Base-by-base conservation (phyloP, 2,888 invertebrate genomes). In the Augochlorella aurata region DNA sequence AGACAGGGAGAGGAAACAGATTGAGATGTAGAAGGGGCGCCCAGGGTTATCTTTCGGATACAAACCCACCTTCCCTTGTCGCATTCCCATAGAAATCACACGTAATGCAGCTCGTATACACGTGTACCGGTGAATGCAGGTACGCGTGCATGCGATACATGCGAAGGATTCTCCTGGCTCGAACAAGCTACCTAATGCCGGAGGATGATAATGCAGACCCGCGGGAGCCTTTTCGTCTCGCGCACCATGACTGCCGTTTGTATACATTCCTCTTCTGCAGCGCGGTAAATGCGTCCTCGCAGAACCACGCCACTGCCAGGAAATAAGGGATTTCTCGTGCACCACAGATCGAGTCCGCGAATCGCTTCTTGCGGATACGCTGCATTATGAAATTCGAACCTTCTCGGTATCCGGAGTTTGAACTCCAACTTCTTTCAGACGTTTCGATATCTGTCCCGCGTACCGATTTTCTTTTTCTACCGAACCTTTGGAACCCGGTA, bases 11-110 rank as follows among this genome's bases (percentile, higher is more conserved):
- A 45, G 66, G 38, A 52, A 72, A 68, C 68, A 18, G 50, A 49
- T 14, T 44, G 78, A 52, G 54, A 70, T 78, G 58, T 29, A 21
- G 68, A 73, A 61, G 73, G 80, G 78, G 76, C 81, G 76, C 67
- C 74, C 76, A 78, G 84, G 90, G 86, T 90, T 90, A 90, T 90
- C 90, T 88, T 88, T 87, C 84, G 86, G 78, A 86, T 85, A 82
- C 85, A 88, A 87, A 88, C 83, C 72, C 75, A 72, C 80, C 80
- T 77, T 82, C 81, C 81, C 81, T 83, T 84, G 83, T 79, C 81
- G 85, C 84, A 83, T 90, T 90, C 88, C 90, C 88, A 90, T 90
- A 90, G 90, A 90, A 90, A 90, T 90, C 88, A 85, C 87, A 80
- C 87, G 89, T 88, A 87, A 90, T 87, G 84, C 87, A 71, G 82